phyloP scores from a whole-genome alignment of 2,888 invertebrate genomes.

The Macropis europaea region DNA sequence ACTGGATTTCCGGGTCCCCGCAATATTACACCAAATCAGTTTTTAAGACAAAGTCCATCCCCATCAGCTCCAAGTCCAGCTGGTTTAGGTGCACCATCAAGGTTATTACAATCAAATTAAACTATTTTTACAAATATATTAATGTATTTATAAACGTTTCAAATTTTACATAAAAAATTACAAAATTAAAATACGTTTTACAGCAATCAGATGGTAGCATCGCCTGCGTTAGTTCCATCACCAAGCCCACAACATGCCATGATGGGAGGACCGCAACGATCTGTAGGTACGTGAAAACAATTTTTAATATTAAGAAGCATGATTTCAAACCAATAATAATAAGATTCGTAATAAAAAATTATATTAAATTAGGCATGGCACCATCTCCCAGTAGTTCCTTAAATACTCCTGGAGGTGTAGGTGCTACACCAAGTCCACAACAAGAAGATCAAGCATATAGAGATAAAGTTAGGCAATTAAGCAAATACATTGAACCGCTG shows the following conservation, averaged over 20 bases:
- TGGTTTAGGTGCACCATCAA: slow-evolving; percentile 82
- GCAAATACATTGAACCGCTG: slow-evolving; percentile 96
- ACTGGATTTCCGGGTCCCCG: slow-evolving; percentile 81
- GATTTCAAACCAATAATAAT: background rate
- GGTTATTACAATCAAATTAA: slow-evolving; percentile 54
- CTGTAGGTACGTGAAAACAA: slow-evolving; percentile 80
- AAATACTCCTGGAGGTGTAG: slow-evolving; percentile 87
- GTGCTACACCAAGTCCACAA: slow-evolving; percentile 84
- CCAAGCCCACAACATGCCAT: slow-evolving; percentile 85
- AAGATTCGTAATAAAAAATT: background rate
- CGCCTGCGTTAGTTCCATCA: slow-evolving; percentile 86
- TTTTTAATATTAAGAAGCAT: background rate
- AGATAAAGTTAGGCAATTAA: slow-evolving; percentile 95
- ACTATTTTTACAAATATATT: background rate
- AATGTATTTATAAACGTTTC: background rate
- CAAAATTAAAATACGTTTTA: slow-evolving; percentile 27
- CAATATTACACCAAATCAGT: slow-evolving; percentile 87
- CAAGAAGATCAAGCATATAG: slow-evolving; percentile 94
- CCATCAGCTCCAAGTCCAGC: slow-evolving; percentile 88
- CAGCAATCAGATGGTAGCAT: slow-evolving; percentile 85
- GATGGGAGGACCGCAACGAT: slow-evolving; percentile 83
- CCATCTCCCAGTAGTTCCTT: slow-evolving; percentile 92
- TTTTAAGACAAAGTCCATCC: slow-evolving; percentile 89
- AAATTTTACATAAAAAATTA: background rate
- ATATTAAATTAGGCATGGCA: slow-evolving; percentile 81